Evolutionary conservation across 2,888 invertebrate genomes (phyloP).

Genomic region (Meganola albula): DNA sequence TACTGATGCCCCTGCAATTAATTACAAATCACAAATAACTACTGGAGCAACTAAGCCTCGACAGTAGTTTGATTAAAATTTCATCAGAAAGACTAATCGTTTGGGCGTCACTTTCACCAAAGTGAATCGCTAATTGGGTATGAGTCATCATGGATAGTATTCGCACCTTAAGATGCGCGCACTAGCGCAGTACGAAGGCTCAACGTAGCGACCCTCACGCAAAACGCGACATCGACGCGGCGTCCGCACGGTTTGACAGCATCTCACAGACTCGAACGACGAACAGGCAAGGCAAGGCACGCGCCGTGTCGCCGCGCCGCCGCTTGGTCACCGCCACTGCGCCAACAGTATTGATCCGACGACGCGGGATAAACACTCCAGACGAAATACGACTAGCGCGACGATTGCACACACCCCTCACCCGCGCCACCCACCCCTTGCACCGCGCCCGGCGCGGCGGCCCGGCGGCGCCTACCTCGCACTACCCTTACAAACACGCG

Average conservation of each 20-base stretch:
- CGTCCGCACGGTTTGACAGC: slow-evolving; percentile 73
- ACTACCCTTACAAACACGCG: too few species aligned
- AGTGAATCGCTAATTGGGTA: slow-evolving; percentile 67
- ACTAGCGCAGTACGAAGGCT: slow-evolving; percentile 64
- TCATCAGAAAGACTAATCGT: slow-evolving; percentile 77
- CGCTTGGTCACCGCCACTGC: slow-evolving; percentile 73
- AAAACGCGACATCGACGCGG: slow-evolving; percentile 73
- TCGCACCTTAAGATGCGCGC: slow-evolving; percentile 63
- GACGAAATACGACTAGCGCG: slow-evolving; percentile 76
- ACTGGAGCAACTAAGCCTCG: slow-evolving; percentile 23
- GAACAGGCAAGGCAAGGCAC: slow-evolving; percentile 49
- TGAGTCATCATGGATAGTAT: slow-evolving; percentile 59
- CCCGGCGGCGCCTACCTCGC: slow-evolving; percentile 38
- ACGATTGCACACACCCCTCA: slow-evolving; percentile 69
- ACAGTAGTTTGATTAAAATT: slow-evolving; percentile 18
- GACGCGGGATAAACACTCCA: slow-evolving; percentile 76
- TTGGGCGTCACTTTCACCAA: slow-evolving; percentile 66
- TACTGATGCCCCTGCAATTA: slow-evolving; percentile 76
- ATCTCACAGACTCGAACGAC: slow-evolving; percentile 71
- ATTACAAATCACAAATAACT: slow-evolving; percentile 37
- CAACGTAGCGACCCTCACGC: slow-evolving; percentile 68
- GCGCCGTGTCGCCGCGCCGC: slow-evolving; percentile 72
- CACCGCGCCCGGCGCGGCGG: slow-evolving; percentile 47
- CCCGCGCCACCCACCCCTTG: slow-evolving; percentile 48
- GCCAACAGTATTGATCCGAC: slow-evolving; percentile 76